phyloP scores from a whole-genome alignment of 92 coral and sea anemone genomes.

The Actinostola sp. region DNA sequence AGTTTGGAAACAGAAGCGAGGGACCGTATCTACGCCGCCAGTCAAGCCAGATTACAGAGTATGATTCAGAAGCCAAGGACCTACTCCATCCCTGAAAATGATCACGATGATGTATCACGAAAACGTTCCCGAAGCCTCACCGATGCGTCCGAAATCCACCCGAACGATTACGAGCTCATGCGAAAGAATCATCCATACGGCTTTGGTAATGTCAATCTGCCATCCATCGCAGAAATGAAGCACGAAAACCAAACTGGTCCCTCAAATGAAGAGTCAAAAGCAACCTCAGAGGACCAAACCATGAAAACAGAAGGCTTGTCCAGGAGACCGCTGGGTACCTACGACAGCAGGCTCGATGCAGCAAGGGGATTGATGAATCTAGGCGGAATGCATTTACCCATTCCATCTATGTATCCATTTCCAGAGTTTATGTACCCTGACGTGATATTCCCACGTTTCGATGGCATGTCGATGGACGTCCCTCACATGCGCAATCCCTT shows the following conservation, averaged over 20 bases:
- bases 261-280: background rate
- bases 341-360: constrained; percentile 88
- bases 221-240: constrained; percentile 69
- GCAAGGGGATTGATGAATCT: constrained; percentile 89
- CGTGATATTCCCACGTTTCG: constrained; percentile 75
- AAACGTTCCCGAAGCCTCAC: constrained; percentile 87
- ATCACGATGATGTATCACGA: constrained; percentile 54
- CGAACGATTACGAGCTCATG: constrained; percentile 52
- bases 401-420: constrained; percentile 72
- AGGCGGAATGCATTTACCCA: constrained; percentile 72
- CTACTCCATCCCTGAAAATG: constrained; percentile 49
- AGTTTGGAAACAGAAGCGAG: constrained; percentile 46
- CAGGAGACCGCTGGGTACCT: constrained; percentile 56
- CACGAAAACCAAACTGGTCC: constrained; percentile 35
- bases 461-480: constrained; percentile 66
- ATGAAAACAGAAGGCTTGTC: constrained; percentile 39
- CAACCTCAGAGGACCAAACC: constrained; percentile 9
- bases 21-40: constrained; percentile 57
- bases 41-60: constrained; percentile 52
- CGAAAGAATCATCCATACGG: constrained; percentile 63
- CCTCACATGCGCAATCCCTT: constrained; percentile 64
- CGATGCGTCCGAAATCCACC: constrained; percentile 77
- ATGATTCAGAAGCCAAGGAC: constrained; percentile 50
- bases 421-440: constrained; percentile 92
- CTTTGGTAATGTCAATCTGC: constrained; percentile 56